Percentiles rank a stretch among this genome's conserved stretches.
Conservation (phyloP, 2,113 vertebrate genomes). For the Saguinus midas region DNA sequence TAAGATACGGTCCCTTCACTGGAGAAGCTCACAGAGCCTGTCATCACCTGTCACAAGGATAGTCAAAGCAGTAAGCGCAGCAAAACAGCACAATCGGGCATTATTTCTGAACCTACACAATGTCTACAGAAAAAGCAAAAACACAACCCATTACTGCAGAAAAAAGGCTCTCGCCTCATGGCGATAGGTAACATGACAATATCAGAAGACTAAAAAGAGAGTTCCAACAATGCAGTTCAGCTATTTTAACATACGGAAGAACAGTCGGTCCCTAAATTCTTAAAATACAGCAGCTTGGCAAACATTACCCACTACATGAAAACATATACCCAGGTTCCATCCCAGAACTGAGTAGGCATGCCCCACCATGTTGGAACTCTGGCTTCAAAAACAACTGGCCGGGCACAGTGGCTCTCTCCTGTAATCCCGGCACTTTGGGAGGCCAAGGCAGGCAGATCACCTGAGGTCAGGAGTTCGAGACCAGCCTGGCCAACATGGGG, state of each 20-base stretch:
- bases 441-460: too few relatives aligned
- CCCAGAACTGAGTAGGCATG: not conserved
- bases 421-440: too few relatives aligned
- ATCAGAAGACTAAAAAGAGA: not conserved
- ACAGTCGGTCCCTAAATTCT: not conserved
- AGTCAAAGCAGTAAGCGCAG: fast-evolving
- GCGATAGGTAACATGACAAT: too few relatives aligned
- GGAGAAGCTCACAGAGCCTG: too few relatives aligned
- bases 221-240: not conserved
- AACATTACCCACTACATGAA: not conserved
- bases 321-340: not conserved
- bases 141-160: not conserved
- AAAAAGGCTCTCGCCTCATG: not conserved
- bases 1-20: not conserved
- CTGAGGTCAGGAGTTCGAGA: too few relatives aligned
- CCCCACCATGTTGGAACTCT: not conserved
- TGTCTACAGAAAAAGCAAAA: not conserved
- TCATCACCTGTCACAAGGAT: fast-evolving
- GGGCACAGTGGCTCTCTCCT: too few relatives aligned
- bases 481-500: too few relatives aligned
- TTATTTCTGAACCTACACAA: not conserved
- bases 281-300: not conserved
- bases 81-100: not conserved
- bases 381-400: not conserved
- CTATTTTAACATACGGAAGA: not conserved